Conservation (phyloP, 2,113 vertebrate genomes). For the Mugil cephalus region DNA sequence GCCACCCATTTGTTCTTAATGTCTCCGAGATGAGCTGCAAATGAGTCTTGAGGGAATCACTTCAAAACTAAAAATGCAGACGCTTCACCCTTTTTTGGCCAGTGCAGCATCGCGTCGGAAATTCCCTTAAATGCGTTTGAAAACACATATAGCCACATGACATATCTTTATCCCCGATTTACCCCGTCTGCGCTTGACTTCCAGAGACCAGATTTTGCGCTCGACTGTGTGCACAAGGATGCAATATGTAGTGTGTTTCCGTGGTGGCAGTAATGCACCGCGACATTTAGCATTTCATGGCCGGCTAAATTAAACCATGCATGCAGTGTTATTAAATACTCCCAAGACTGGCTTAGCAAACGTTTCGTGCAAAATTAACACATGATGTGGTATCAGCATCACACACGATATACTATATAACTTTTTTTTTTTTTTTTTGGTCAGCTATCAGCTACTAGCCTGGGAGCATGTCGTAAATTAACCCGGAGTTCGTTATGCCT, state of each 20-base stretch:
- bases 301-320: not conserved
- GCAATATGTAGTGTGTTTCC: not conserved
- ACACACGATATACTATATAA: no score
- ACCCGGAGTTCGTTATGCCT: no score
- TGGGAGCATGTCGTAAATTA: no score
- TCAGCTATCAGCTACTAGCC: no score
- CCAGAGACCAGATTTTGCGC: no score
- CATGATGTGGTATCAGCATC: not conserved
- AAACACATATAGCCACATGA: not conserved
- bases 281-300: not conserved
- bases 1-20: conserved; percentile 65
- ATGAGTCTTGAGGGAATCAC: conserved; percentile 57
- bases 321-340: not conserved
- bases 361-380: not conserved
- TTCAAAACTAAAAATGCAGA: conserved; percentile 1
- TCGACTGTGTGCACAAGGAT: not conserved
- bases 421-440: no score
- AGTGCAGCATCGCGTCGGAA: not conserved
- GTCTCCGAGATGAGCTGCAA: conserved; percentile 64
- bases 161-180: not conserved
- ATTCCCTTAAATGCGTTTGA: not conserved
- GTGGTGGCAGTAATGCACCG: not conserved
- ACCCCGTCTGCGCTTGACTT: no score
- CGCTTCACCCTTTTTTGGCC: not conserved
- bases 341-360: not conserved